Conservation (phyloP, 2,888 invertebrate species). For the Melanophora roralis region DNA sequence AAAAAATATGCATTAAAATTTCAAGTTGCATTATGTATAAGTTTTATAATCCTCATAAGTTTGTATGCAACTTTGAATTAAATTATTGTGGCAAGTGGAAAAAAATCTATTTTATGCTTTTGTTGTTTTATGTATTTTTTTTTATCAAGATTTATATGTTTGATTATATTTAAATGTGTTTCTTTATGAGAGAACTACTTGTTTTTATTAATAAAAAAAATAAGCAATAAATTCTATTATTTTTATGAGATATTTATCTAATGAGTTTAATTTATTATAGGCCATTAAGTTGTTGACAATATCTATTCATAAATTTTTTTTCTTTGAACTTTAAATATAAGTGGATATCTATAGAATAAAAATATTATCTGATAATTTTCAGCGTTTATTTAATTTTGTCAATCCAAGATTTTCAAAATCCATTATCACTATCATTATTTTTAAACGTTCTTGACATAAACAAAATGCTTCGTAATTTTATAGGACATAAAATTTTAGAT, state of each 20-base stretch:
- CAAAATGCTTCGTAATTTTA: too few relatives aligned
- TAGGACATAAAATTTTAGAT: too few relatives aligned
- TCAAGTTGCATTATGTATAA: background rate
- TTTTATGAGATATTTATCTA: background rate
- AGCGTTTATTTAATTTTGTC: background rate
- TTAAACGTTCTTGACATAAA: too few relatives aligned
- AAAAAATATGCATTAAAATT: constrained; percentile 2
- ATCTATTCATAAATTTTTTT: constrained; percentile 21
- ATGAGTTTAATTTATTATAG: constrained; percentile 42
- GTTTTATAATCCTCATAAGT: background rate
- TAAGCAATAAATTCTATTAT: background rate
- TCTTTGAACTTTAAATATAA: constrained; percentile 21
- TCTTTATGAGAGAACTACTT: background rate
- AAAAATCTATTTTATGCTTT: background rate
- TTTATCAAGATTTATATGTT: constrained; percentile 19
- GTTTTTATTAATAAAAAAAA: too few relatives aligned
- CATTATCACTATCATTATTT: too few relatives aligned
- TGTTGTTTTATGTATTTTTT: background rate
- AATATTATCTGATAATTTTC: constrained; percentile 9
- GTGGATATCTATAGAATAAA: too few relatives aligned
- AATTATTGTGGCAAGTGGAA: background rate
- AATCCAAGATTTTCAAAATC: too few relatives aligned
- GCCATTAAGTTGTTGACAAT: constrained; percentile 46
- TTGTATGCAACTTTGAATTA: background rate
- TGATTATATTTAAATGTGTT: constrained; percentile 34